Evolutionary conservation across 2,888 invertebrate species (phyloP), one percentile per base, ranked within the genome.

Genomic region (Chironomus tentans): DNA sequence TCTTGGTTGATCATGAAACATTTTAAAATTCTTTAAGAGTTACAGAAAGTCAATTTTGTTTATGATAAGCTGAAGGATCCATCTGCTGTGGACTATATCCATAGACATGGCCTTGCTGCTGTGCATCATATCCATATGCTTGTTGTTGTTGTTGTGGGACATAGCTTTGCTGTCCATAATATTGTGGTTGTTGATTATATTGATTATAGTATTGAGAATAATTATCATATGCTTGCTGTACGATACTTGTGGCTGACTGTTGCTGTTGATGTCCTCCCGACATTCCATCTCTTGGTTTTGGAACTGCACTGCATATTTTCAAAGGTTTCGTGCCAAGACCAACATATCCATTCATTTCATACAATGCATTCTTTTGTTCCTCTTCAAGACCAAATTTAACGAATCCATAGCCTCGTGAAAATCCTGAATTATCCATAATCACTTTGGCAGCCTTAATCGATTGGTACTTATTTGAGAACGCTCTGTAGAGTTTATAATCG

Each of bases 391-490:
- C 93, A 82, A 98, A 98, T 78, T 96, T 87, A 10, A 98, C 95
- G 84, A 98, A 97, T 4, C 97, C 98, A 83, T 96, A 98, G 13
- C 97, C 97, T 85, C 95, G 95, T 80, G 96, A 96, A 80, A 93
- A 93, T 3, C 97, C 97, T 77, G 92, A 89, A 78, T 87, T 89
- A 81, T 97, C 97, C 80, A 95, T 84, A 79, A 98, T 96, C 38
- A 97, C 97, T 91, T 97, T 97, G 12, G 97, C 97, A 68, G 96
- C 93, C 84, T 95, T 92, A 77, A 97, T 95, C 4, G 96, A 95
- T 79, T 92, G 91, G 82, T 96, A 98, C 82, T 94, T 92, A 2
- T 93, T 89, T 47, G 94, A 92, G 83, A 98, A 98, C 0, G 94
- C 92, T 83, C 95, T 90, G 82, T 95, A 97, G 10, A 98, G 85